Evolutionary conservation across 2,888 invertebrate genomes (phyloP), one percentile per base, ranked within the genome.

Genomic region (Rapana venosa): DNA sequence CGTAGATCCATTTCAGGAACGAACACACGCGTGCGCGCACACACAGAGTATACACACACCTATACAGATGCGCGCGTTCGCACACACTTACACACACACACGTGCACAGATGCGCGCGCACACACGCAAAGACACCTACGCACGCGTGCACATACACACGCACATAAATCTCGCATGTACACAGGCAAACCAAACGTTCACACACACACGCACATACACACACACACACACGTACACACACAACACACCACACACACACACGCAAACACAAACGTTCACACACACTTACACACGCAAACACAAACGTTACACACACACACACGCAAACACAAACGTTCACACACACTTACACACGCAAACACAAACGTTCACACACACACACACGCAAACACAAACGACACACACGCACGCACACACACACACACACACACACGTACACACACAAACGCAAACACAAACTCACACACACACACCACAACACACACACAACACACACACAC

Each of bases 321-420:
- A n/a, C n/a, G n/a, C n/a, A n/a, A n/a, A n/a, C n/a, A n/a, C n/a
- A n/a, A n/a, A n/a, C n/a, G n/a, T n/a, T n/a, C n/a, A n/a, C n/a
- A n/a, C n/a, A n/a, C n/a, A n/a, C n/a, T n/a, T n/a, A n/a, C n/a
- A n/a, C n/a, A n/a, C n/a, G n/a, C n/a, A n/a, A n/a, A n/a, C n/a
- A n/a, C n/a, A n/a, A n/a, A n/a, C n/a, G n/a, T n/a, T n/a, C 84
- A 84, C 84, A 84, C 84, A 84, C 84, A 35, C 84, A 35, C 84
- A 35, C 84, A 84, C 84, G 32, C 84, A n/a, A n/a, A n/a, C n/a
- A n/a, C n/a, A n/a, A n/a, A n/a, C n/a, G n/a, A n/a, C n/a, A 84
- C 84, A 84, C 84, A 35, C 84, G 32, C 84, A 84, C 84, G 32
- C 84, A 84, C 84, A 84, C 84, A 84, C 84, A 84, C 84, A 84